Conservation (phyloP, 2,888 invertebrate species). For the Syrista parreyssii region DNA sequence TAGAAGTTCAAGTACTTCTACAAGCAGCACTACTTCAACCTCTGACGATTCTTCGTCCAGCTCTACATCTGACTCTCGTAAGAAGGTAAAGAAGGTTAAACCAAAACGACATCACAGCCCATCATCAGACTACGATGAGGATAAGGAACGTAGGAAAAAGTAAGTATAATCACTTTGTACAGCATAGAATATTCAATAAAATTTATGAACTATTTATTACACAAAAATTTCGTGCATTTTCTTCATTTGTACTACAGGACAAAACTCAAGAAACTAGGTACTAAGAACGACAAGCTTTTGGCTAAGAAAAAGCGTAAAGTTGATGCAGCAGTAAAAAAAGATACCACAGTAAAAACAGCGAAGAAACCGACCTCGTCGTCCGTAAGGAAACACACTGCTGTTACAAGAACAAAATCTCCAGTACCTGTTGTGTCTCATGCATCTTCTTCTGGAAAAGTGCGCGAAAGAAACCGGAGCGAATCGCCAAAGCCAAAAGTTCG, state of each 20-base stretch:
- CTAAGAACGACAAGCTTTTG: constrained; percentile 53
- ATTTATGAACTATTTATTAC: not conserved
- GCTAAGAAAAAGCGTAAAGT: constrained; percentile 59
- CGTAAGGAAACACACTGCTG: constrained; percentile 36
- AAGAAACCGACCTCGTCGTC: constrained; percentile 27
- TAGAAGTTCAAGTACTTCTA: constrained; percentile 73
- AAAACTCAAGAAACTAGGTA: constrained; percentile 57
- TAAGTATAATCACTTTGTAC: constrained; percentile 27
- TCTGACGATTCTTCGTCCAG: constrained; percentile 73
- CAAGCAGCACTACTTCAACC: constrained; percentile 71
- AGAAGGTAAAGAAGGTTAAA: constrained; percentile 67
- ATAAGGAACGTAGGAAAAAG: constrained; percentile 67
- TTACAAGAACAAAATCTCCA: constrained; percentile 44
- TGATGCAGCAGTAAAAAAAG: constrained; percentile 44
- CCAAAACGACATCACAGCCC: constrained; percentile 72
- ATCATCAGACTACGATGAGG: constrained; percentile 75
- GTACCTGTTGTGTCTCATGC: constrained; percentile 35
- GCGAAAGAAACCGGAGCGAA: constrained; percentile 59
- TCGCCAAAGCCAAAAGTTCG: constrained; percentile 46
- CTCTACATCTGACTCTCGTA: constrained; percentile 72
- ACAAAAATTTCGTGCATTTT: not conserved
- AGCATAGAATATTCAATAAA: not conserved
- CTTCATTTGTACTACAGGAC: constrained; percentile 37
- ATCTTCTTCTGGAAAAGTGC: constrained; percentile 39
- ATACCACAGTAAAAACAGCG: constrained; percentile 19